These are phyloP conservation scores for Cyclina sinensis DNA, from an alignment of 1,140 invertebrate species.

Conservation along the genomic window DNA sequence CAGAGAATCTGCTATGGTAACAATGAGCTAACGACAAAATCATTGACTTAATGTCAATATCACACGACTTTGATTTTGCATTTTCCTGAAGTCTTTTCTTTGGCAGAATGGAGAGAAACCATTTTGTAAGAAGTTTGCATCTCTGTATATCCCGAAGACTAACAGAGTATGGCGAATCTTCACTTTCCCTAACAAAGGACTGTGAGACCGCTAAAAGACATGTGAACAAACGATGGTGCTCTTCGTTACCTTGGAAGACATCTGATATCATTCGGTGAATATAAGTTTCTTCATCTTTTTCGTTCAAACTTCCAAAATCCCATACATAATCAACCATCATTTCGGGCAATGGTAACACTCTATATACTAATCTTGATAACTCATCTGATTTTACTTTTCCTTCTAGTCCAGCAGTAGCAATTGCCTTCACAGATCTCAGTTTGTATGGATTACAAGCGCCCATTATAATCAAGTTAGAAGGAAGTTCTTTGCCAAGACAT, in stretches of 20 bases:
- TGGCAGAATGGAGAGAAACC: conserved; percentile 68
- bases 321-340: conserved; percentile 77
- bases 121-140: conserved; percentile 70
- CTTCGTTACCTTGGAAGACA: conserved; percentile 10
- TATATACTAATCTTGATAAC: conserved; percentile 73
- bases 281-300: conserved; percentile 72
- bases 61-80: background rate
- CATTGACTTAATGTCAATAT: conserved; percentile 14
- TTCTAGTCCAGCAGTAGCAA: conserved; percentile 71
- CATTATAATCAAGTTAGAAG: conserved; percentile 71
- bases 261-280: conserved; percentile 70
- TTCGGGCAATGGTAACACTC: conserved; percentile 76
- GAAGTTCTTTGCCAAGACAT: conserved; percentile 61
- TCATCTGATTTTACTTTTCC: conserved; percentile 73
- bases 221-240: background rate
- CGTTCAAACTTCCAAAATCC: conserved; percentile 76
- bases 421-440: conserved; percentile 54
- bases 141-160: conserved; percentile 79
- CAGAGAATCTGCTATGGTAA: conserved; percentile 72
- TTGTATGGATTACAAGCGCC: conserved; percentile 79
- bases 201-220: conserved; percentile 70
- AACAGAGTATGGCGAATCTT: conserved; percentile 68
- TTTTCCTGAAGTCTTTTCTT: conserved; percentile 28
- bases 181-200: conserved; percentile 67
- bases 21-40: conserved; percentile 46